Percentiles rank a stretch among this genome's conserved stretches.
phyloP scores from a whole-genome alignment of 2,113 vertebrate species.

The Aleadryas rufinucha region DNA sequence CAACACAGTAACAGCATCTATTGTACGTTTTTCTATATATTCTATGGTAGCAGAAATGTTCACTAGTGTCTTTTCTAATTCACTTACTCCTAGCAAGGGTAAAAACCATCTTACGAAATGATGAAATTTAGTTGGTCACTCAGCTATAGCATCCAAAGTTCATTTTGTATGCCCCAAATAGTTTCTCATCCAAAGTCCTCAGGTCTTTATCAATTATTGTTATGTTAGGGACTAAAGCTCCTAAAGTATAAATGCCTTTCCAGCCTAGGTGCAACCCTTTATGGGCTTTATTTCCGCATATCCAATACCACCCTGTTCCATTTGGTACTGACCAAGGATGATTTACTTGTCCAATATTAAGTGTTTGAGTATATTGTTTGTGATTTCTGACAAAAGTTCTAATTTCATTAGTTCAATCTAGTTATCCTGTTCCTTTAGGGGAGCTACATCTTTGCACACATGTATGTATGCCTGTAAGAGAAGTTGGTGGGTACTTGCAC shows the following conservation, averaged over 20 bases:
- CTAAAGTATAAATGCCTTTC: neutral
- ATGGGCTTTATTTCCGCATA: neutral
- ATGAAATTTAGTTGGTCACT: neutral
- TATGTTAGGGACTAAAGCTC: neutral
- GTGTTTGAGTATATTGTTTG: neutral
- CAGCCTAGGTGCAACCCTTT: neutral
- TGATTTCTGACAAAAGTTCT: neutral
- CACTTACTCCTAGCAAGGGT: neutral
- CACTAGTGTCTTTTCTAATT: neutral
- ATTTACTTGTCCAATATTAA: neutral
- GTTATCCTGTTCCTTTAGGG: neutral
- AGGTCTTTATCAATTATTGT: neutral
- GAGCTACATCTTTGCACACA: neutral
- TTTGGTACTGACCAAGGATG: neutral
- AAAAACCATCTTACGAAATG: neutral
- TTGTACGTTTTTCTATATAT: neutral
- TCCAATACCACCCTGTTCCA: neutral
- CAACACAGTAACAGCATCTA: neutral
- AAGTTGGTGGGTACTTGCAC: neutral
- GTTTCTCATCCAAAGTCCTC: neutral
- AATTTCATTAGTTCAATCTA: neutral
- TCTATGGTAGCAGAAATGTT: neutral
- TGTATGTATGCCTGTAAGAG: neutral
- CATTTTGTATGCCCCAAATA: neutral
- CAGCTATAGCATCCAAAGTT: neutral